Base-by-base conservation (phyloP, 23 tunicate species). In the Oikopleura vanhoeffeni region DNA sequence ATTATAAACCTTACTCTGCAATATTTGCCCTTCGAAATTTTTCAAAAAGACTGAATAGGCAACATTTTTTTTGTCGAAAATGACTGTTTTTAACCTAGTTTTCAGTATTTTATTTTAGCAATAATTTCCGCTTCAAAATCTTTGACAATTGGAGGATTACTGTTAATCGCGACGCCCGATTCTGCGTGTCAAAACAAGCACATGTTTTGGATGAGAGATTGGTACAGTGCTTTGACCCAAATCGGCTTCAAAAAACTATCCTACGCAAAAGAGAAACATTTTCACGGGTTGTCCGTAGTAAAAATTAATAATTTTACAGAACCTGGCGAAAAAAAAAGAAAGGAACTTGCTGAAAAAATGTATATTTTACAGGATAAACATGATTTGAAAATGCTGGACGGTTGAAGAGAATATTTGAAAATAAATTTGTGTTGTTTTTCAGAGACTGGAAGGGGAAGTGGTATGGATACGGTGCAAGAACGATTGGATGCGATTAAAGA, bases 131-230 rank as follows among this genome's bases (percentile, higher is more conserved):
- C 79, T 24, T 13, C 27, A 18, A 28, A 71, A 30, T 71, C 36
- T 30, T 30, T 71, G 34, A 30, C 2, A 18, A 18, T 71, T 71
- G 79, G 79, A 18, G 79, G 79, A 38, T 32, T 71, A 32, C 38
- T 71, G 27, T 71, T 71, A 71, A 71, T 71, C 27, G 79, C 79
- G 35, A 13, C 79, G 38, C 79, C 79, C 4, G 79, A 71, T 71
- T 71, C 79, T 2, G 79, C 79, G 3, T 71, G 79, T 71, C 79
- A 71, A 30, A 71, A 71, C 38, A 71, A 71, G 32, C 79, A 71
- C 79, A 71, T 71, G 79, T 30, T 13, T 30, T 30, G 27, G 34
- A 71, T 71, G 27, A 28, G 79, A 32, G 79, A 71, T 71, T 71
- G 79, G 79, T 71, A 13, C 79, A 2, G 3, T 71, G 79, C 34